phyloP scores from a whole-genome alignment of 2,797 vertebrate species.

The Periophthalmus magnuspinnatus region DNA sequence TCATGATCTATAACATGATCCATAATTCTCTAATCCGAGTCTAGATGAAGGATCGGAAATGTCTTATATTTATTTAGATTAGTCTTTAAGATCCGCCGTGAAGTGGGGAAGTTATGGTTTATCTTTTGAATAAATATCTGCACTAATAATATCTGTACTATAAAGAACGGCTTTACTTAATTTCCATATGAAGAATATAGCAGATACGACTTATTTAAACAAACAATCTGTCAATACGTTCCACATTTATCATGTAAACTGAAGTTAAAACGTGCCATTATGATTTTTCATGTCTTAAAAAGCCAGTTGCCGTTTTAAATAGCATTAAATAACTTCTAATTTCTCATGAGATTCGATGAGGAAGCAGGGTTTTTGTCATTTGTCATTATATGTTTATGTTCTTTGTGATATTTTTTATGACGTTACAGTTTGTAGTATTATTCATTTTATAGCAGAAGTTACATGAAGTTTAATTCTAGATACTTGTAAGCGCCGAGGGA shows the following conservation, averaged over 20 bases:
- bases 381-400: not conserved
- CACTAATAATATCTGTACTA: not conserved
- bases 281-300: not conserved
- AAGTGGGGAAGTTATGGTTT: not conserved
- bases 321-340: not conserved
- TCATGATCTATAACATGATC: constrained; percentile 15
- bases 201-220: not conserved
- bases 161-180: constrained; percentile 2
- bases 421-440: too few relatives aligned
- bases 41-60: constrained; percentile 12
- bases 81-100: not conserved
- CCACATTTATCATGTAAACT: not conserved
- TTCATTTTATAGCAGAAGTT: too few relatives aligned
- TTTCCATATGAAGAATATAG: constrained; percentile 10
- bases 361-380: not conserved
- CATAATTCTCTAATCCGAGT: constrained; percentile 11
- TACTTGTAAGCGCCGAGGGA: too few relatives aligned
- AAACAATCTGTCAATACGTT: not conserved
- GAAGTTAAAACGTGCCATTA: not conserved
- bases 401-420: not conserved
- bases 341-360: not conserved
- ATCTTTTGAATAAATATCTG: constrained; percentile 12
- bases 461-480: too few relatives aligned
- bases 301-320: not conserved
- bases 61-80: not conserved